These are phyloP conservation scores for Dysdera silvatica DNA, from an alignment of 1,140 invertebrate species.

Conservation along the genomic window DNA sequence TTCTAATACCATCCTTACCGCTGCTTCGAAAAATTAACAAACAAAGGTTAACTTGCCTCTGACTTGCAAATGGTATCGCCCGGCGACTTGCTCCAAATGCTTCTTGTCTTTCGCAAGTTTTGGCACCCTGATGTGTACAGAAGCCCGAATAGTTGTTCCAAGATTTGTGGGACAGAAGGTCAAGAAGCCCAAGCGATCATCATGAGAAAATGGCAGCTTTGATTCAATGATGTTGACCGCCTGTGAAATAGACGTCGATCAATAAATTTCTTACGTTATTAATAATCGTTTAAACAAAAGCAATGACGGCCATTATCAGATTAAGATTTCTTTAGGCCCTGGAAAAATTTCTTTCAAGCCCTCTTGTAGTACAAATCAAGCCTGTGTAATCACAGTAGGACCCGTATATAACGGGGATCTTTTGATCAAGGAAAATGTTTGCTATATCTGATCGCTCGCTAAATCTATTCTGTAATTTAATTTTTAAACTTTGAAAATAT, in stretches of 20 bases:
- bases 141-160: slow-evolving; percentile 92
- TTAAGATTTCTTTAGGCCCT: no score
- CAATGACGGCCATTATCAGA: neutral
- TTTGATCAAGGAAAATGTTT: no score
- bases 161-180: slow-evolving; percentile 97
- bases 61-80: slow-evolving; percentile 83
- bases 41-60: slow-evolving; percentile 36
- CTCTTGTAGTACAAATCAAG: no score
- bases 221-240: slow-evolving; percentile 89
- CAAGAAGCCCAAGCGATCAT: slow-evolving; percentile 87
- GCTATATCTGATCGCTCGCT: no score
- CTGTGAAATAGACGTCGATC: neutral
- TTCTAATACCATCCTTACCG: no score
- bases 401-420: no score
- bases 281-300: neutral
- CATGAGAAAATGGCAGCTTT: slow-evolving; percentile 78
- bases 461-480: neutral
- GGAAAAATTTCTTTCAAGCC: no score
- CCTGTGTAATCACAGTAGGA: no score
- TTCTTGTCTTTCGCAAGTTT: slow-evolving; percentile 81
- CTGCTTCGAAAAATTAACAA: neutral
- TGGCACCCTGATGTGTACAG: slow-evolving; percentile 94
- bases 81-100: slow-evolving; percentile 82
- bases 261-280: neutral
- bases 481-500: no score